These are phyloP conservation scores for Micrasema longulum DNA, from an alignment of 1,140 invertebrate species.

Conservation along the genomic window DNA sequence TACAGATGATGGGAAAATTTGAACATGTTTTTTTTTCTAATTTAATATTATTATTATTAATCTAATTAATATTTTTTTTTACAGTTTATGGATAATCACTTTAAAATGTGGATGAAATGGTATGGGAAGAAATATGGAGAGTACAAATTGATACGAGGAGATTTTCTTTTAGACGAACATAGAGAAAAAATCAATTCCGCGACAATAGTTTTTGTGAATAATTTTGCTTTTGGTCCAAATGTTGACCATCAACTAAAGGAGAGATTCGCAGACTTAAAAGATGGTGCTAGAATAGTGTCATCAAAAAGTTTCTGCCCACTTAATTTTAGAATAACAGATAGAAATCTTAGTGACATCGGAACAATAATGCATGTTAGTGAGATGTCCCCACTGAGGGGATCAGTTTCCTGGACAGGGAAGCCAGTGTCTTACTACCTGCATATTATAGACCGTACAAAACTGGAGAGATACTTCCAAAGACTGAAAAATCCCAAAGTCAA, in stretches of 20 bases:
- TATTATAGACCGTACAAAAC: constrained; percentile 94
- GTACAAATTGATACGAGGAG: constrained; percentile 92
- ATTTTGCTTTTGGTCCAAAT: constrained; percentile 97
- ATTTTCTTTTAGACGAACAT: constrained; percentile 92
- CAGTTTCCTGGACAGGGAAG: constrained; percentile 98
- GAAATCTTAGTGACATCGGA: constrained; percentile 89
- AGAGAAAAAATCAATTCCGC: constrained; percentile 92
- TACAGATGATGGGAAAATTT: too few relatives aligned
- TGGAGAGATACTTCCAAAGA: constrained; percentile 95
- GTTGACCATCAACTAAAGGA: constrained; percentile 97
- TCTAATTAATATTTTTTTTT: constrained; percentile 56
- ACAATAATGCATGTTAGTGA: constrained; percentile 98
- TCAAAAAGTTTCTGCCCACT: constrained; percentile 98
- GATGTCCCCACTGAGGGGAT: constrained; percentile 93
- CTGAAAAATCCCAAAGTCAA: constrained; percentile 89
- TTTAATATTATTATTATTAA: too few relatives aligned
- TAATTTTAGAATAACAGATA: constrained; percentile 97
- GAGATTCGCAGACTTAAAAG: constrained; percentile 94
- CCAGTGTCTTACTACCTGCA: constrained; percentile 98
- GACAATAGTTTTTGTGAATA: constrained; percentile 97
- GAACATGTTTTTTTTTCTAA: too few relatives aligned
- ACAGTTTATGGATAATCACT: constrained; percentile 90
- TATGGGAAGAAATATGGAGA: constrained; percentile 94
- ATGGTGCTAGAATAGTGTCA: constrained; percentile 97
- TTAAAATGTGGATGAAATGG: constrained; percentile 95